These are phyloP conservation scores for Hypsibius dujardini DNA, from an alignment of 1,140 invertebrate genomes.

Conservation along the genomic window DNA sequence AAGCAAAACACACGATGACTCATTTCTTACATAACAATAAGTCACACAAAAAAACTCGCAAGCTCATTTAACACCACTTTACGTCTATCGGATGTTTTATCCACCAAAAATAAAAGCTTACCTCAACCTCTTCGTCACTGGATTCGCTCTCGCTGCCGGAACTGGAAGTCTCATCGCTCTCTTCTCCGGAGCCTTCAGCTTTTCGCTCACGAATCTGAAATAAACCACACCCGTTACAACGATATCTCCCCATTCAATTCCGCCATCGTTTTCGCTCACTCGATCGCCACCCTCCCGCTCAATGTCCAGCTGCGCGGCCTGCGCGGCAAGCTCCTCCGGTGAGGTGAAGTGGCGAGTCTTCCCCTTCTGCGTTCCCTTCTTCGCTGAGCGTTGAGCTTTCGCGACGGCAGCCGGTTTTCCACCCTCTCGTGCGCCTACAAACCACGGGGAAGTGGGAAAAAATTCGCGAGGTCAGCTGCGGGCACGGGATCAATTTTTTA, in stretches of 20 bases:
- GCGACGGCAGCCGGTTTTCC: not conserved
- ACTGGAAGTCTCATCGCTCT: conserved; percentile 19
- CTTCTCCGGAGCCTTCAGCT: not conserved
- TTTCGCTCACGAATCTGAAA: conserved; percentile 8
- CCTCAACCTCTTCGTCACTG: conserved; percentile 16
- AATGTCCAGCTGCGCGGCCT: conserved; percentile 55
- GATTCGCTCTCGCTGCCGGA: conserved; percentile 6
- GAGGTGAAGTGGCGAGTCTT: conserved; percentile 75
- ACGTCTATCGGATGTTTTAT: not conserved
- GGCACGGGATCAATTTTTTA: too few relatives aligned
- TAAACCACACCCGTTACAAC: conserved; percentile 18
- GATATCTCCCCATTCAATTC: conserved; percentile 22
- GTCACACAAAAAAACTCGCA: too few relatives aligned
- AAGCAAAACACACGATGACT: too few relatives aligned
- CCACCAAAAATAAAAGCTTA: conserved; percentile 21
- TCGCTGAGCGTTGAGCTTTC: conserved; percentile 2
- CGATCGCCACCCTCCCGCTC: conserved; percentile 47
- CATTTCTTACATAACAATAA: too few relatives aligned
- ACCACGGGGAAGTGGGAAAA: not conserved
- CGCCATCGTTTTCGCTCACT: conserved; percentile 30
- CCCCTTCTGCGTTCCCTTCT: conserved; percentile 53
- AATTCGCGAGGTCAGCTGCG: too few relatives aligned
- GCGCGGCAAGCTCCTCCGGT: conserved; percentile 71
- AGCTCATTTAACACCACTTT: too few relatives aligned
- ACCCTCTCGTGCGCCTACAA: not conserved